Evolutionary conservation across 2,888 invertebrate species (phyloP).

Genomic region (Cheilosia impressa): DNA sequence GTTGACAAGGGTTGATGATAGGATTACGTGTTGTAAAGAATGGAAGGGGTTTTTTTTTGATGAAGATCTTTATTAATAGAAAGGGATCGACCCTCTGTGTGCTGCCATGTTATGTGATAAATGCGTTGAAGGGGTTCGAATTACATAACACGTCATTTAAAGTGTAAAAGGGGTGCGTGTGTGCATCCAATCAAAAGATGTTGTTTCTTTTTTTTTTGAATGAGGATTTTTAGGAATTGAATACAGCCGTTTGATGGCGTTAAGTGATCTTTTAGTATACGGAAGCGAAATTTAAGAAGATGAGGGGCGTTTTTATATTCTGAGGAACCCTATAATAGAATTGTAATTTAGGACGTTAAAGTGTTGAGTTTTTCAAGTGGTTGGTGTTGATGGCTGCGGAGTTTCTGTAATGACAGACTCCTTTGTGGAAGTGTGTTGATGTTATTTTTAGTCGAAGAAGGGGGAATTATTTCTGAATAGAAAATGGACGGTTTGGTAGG

Average conservation of each 20-base stretch:
- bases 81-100: constrained; percentile 29
- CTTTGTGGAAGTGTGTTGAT: constrained; percentile 23
- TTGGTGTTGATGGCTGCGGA: constrained; percentile 55
- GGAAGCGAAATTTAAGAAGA: constrained; percentile 16
- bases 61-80: constrained; percentile 39
- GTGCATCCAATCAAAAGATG: constrained; percentile 61
- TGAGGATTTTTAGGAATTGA: constrained; percentile 44
- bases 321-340: constrained; percentile 60
- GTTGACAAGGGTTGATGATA: constrained; percentile 72
- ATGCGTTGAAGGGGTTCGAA: constrained; percentile 66
- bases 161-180: constrained; percentile 49
- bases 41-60: constrained; percentile 28
- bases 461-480: not conserved
- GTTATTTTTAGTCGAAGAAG: constrained; percentile 27
- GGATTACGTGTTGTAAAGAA: constrained; percentile 52
- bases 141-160: constrained; percentile 62
- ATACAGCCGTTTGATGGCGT: constrained; percentile 50
- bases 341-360: constrained; percentile 67
- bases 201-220: constrained; percentile 40
- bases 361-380: constrained; percentile 71
- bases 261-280: constrained; percentile 55
- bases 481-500: constrained; percentile 6
- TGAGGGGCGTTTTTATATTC: constrained; percentile 53
- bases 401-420: not conserved
- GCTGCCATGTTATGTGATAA: constrained; percentile 24